phyloP scores from a whole-genome alignment of 2,888 invertebrate genomes.

The Rotaria macrura region DNA sequence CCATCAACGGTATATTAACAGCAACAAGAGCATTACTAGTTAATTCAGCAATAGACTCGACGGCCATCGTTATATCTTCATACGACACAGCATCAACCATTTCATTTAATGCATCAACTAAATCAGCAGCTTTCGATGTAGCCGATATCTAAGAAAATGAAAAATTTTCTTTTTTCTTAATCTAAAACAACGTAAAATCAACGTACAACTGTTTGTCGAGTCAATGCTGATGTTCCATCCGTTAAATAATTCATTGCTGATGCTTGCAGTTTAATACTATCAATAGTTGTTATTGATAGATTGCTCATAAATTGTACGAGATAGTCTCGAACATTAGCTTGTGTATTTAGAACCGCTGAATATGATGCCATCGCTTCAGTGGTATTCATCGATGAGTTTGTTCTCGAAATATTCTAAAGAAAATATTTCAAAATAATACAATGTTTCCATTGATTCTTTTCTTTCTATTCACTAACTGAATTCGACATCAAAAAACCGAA shows the following conservation, averaged over 20 bases:
- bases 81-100: background rate
- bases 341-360: background rate
- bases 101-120: background rate
- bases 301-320: background rate
- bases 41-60: background rate
- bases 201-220: slow-evolving; percentile 6
- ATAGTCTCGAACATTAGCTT: slow-evolving; percentile 18
- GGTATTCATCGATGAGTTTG: background rate
- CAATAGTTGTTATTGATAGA: slow-evolving; percentile 13
- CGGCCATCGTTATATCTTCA: background rate
- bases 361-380: background rate
- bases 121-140: background rate
- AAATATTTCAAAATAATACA: background rate
- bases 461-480: background rate
- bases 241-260: background rate
- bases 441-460: background rate
- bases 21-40: background rate
- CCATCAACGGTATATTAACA: background rate
- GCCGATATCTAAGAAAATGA: background rate
- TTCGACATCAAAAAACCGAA: background rate
- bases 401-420: background rate
- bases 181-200: background rate
- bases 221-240: slow-evolving; percentile 8
- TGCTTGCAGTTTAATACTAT: slow-evolving; percentile 28
- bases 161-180: background rate